Evolutionary conservation across 2,888 invertebrate genomes (phyloP).

Genomic region (Eurytoma adleriae): DNA sequence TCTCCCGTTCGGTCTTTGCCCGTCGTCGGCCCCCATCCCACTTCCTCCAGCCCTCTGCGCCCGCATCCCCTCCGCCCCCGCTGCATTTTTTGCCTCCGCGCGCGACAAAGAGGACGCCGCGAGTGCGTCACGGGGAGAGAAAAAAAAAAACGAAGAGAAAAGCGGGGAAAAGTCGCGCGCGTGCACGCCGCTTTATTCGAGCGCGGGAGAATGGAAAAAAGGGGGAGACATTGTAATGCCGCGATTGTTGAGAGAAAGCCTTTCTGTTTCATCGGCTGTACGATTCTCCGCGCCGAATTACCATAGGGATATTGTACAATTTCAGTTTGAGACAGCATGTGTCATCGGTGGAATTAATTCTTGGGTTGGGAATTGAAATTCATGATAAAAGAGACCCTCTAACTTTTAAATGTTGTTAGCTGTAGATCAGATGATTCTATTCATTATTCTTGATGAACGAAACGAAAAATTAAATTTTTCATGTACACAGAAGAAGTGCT

Average conservation of each 20-base stretch:
- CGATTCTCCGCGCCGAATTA: too few relatives aligned
- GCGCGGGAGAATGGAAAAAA: background rate
- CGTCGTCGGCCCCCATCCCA: constrained; percentile 34
- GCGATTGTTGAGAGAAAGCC: constrained; percentile 34
- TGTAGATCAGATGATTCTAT: too few relatives aligned
- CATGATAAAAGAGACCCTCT: too few relatives aligned
- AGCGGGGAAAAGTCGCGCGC: background rate
- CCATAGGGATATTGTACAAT: too few relatives aligned
- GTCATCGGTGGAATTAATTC: background rate
- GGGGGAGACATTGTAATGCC: background rate
- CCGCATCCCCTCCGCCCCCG: constrained; percentile 54
- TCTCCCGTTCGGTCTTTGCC: constrained; percentile 37
- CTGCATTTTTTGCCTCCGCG: constrained; percentile 43
- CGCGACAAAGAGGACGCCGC: background rate
- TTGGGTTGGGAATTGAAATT: too few relatives aligned
- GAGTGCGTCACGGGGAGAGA: background rate
- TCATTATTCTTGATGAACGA: too few relatives aligned
- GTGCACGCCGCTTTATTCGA: background rate
- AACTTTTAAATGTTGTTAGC: too few relatives aligned
- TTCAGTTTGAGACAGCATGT: too few relatives aligned
- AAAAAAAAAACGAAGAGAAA: background rate
- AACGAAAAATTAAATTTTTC: too few relatives aligned
- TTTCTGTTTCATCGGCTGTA: background rate
- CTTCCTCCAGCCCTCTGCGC: constrained; percentile 4
- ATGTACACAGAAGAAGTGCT: too few relatives aligned